Base-by-base conservation (phyloP, 1,140 invertebrate species). In the Cepaea nemoralis region DNA sequence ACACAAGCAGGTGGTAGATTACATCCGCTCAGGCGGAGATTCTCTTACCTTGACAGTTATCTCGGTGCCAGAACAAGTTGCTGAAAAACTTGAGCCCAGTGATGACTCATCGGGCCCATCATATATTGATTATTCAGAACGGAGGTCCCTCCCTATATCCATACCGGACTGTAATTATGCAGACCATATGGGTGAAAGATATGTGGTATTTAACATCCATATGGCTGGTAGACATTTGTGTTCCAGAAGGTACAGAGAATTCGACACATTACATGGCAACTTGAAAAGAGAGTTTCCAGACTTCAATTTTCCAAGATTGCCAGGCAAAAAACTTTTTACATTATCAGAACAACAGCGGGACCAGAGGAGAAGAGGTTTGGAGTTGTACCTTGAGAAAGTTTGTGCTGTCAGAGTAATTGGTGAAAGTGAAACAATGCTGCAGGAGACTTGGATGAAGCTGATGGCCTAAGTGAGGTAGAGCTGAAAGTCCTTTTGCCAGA, bases 171-270 rank as follows among this genome's bases (percentile, higher is more conserved):
- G 97, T 90, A 96, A 96, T 87, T 94, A 94, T 91, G 91, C 93
- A 89, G 96, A 93, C 94, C 95, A 92, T 85, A 94, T 94, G 89
- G 96, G 96, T 33, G 96, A 99, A 86, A 95, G 95, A 86, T 99
- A 95, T 92, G 96, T 98, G 78, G 97, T 94, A 0, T 99, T 97
- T 92, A 99, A 99, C 91, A 98, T 99, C 82, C 98, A 99, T 91
- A 99, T 99, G 98, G 98, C 98, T 40, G 98, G 98, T 12, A 92
- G 98, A 67, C 98, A 99, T 91, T 92, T 99, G 37, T 99, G 98
- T 90, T 99, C 97, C 42, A 93, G 98, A 70, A 93, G 98, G 55
- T 99, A 99, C 91, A 94, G 97, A 74, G 98, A 99, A 92, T 99
- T 99, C 91, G 94, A 96, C 24, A 95, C 95, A 80, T 91, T 99